A percentile compares a stretch with the other conserved stretches of the same genome.
Conservation (phyloP, 2,113 vertebrate genomes). For the Lasiurus borealis region DNA sequence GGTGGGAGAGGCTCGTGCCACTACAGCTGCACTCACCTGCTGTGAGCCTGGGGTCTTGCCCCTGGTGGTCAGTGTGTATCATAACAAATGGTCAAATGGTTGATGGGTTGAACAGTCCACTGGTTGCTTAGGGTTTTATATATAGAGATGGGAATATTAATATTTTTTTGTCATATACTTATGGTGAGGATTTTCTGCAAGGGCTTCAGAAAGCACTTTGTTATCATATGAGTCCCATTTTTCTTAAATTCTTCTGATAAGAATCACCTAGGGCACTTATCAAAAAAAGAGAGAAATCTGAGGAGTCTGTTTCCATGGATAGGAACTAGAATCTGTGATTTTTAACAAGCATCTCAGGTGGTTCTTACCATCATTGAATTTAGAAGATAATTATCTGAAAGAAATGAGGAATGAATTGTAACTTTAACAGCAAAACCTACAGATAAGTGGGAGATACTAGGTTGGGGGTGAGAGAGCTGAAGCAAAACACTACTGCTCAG, state of each 20-base stretch:
- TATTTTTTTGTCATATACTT: conserved; percentile 25
- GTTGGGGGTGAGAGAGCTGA: background rate
- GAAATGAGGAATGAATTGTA: background rate
- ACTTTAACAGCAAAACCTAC: background rate
- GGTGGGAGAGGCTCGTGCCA: too few relatives aligned
- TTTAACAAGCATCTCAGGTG: conserved; percentile 32
- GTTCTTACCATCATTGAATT: conserved; percentile 8
- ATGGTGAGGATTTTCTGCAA: background rate
- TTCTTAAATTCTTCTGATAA: background rate
- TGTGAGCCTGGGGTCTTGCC: too few relatives aligned
- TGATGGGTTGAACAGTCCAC: too few relatives aligned
- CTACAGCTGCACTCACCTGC: too few relatives aligned
- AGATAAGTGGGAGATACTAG: background rate
- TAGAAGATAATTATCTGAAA: conserved; percentile 36
- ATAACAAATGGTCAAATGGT: too few relatives aligned
- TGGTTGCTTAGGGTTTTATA: too few relatives aligned
- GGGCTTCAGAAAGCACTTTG: background rate
- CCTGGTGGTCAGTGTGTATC: too few relatives aligned
- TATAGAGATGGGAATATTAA: background rate
- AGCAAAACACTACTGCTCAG: background rate
- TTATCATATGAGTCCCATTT: background rate
- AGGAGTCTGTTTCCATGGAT: background rate
- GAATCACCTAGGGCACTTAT: background rate
- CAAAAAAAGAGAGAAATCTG: background rate
- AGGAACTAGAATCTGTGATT: background rate